Percentiles rank a stretch among this genome's conserved stretches.
Conservation (phyloP, 2,797 vertebrate genomes). For the Enteromius mattozi region DNA sequence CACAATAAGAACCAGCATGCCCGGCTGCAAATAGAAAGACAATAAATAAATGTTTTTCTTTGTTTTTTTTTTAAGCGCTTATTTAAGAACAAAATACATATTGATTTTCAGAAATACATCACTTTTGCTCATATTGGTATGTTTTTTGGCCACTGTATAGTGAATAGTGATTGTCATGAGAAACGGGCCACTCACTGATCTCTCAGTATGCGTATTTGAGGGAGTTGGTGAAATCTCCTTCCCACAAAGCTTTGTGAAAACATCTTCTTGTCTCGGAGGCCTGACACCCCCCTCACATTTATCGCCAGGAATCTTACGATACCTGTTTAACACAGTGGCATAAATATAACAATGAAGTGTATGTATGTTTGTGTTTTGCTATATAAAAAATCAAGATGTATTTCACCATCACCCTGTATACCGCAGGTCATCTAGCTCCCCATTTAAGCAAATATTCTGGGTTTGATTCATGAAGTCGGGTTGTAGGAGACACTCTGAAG, state of each 20-base stretch:
- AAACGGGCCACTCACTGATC: conserved; percentile 66
- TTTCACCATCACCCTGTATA: conserved; percentile 71
- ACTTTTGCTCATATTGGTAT: neutral
- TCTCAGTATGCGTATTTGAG: conserved; percentile 64
- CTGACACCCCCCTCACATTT: conserved; percentile 79
- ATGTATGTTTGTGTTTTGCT: neutral
- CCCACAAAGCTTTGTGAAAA: conserved; percentile 70
- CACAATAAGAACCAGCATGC: conserved; percentile 75
- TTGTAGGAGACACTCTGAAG: conserved; percentile 77
- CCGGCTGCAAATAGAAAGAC: conserved; percentile 66
- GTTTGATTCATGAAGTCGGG: conserved; percentile 65
- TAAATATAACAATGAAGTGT: neutral
- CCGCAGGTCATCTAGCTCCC: conserved; percentile 76
- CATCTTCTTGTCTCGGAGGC: conserved; percentile 64
- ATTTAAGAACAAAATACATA: neutral
- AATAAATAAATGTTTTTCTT: neutral
- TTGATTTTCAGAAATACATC: neutral
- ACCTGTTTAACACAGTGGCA: conserved; percentile 66
- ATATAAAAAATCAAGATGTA: neutral
- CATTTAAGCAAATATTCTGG: conserved; percentile 74
- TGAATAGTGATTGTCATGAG: neutral
- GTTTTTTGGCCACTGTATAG: neutral
- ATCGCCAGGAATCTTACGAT: conserved; percentile 80
- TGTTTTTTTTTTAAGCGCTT: neutral
- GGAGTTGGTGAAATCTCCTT: conserved; percentile 62